phyloP scores from a whole-genome alignment of 2,888 invertebrate species.

The Lamellibrachia satsuma region DNA sequence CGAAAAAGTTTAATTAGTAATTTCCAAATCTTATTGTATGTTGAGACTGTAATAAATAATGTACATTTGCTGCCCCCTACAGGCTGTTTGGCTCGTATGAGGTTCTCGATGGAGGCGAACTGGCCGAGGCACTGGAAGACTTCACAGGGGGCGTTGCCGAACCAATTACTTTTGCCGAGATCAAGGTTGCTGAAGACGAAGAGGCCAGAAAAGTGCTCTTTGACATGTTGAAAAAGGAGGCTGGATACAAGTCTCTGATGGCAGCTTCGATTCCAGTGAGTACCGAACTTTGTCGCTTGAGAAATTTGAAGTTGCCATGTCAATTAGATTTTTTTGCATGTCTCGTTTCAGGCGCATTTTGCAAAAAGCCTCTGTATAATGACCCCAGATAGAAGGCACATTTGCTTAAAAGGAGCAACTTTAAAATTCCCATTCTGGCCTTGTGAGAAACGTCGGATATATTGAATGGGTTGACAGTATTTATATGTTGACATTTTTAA shows the following conservation, averaged over 20 bases:
- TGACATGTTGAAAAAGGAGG: constrained; percentile 68
- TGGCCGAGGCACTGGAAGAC: constrained; percentile 72
- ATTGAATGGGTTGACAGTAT: too few species aligned
- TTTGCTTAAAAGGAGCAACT: too few species aligned
- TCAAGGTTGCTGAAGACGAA: constrained; percentile 63
- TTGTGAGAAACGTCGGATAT: too few species aligned
- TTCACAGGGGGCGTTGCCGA: constrained; percentile 73
- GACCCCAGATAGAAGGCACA: too few species aligned
- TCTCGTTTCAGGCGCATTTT: too few species aligned
- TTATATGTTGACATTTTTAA: too few species aligned
- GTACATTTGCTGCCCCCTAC: not conserved
- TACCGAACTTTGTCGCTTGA: constrained; percentile 24
- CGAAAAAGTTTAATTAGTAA: not conserved
- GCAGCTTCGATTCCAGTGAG: constrained; percentile 71
- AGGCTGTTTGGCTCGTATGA: constrained; percentile 72
- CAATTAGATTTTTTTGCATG: too few species aligned
- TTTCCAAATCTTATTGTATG: not conserved
- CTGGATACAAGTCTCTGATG: constrained; percentile 70
- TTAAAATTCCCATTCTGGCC: too few species aligned
- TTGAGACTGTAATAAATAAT: not conserved
- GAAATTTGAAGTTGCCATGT: not conserved
- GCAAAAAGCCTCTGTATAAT: too few species aligned
- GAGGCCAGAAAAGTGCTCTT: constrained; percentile 64
- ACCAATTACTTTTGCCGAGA: constrained; percentile 66
- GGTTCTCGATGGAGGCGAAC: constrained; percentile 71